Evolutionary conservation across 2,113 vertebrate species (phyloP), one percentile per base, ranked within the genome.

Genomic region (Nymphicus hollandicus): DNA sequence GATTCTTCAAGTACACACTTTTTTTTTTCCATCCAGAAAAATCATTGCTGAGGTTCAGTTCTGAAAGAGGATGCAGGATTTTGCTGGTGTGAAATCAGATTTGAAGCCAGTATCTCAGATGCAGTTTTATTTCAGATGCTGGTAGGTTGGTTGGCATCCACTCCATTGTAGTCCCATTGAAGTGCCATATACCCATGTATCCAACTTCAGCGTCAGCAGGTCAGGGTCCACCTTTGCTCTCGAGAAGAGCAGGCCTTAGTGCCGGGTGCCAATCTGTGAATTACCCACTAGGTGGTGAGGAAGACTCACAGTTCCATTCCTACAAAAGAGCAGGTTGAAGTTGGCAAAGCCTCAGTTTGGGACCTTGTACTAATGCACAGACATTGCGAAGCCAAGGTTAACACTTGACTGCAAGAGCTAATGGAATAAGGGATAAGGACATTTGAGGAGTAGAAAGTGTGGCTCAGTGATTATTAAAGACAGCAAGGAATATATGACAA

Each of bases 61-160:
- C 63, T 37, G 49, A 46, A 55, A 28, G 8, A 52, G 22, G 16
- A 55, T 1, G 0, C 11, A 44, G 19, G 56, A 0, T 6, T 15
- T 22, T 43, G 37, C 52, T 3, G 31, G 10, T n/a, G 23, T 52
- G 7, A 72, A 66, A 55, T 5, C 13, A 37, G 25, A 61, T 77
- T 66, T 43, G 58, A 72, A 63, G 31, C 19, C 52, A 29, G 16
- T 43, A 37, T 69, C 49, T 69, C 35, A 65, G 66, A 28, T 29
- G 29, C 0, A 5, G 49, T 35, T 86, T 52, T 41, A 53, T 39
- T 68, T 80, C 39, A 43, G 68, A 65, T 43, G 65, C 69, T 29
- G 43, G 18, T 7, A 22, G 18, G 28, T 8, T 53, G 23, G 14
- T 37, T 17, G 33, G 31, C 44, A 46, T 16, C 35, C 28, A 1